phyloP scores from a whole-genome alignment of 2,888 invertebrate genomes.

The Diarsia rubi region DNA sequence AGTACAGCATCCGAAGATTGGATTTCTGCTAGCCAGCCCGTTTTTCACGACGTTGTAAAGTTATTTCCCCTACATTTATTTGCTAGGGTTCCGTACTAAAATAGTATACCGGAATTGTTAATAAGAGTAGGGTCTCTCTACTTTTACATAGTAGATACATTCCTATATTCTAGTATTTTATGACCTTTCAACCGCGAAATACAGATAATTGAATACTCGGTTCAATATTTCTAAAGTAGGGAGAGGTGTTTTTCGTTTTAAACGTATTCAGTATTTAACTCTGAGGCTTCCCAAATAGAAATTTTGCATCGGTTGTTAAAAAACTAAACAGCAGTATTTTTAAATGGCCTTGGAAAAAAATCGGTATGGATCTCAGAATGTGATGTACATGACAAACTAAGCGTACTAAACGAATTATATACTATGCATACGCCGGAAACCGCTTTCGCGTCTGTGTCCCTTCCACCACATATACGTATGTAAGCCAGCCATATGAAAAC shows the following conservation, averaged over 20 bases:
- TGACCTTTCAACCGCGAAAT: not conserved
- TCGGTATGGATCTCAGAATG: too few species aligned
- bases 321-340: too few species aligned
- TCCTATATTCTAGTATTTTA: slow-evolving; percentile 1
- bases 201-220: slow-evolving; percentile 4
- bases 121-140: not conserved
- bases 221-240: not conserved
- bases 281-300: too few species aligned
- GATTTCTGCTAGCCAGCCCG: slow-evolving; percentile 15
- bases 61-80: slow-evolving; percentile 24
- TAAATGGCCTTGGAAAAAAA: too few species aligned
- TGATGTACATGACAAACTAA: too few species aligned
- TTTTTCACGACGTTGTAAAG: slow-evolving; percentile 29
- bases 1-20: slow-evolving; percentile 13
- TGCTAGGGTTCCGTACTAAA: slow-evolving; percentile 23
- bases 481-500: not conserved
- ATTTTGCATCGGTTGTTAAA: too few species aligned
- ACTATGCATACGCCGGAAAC: too few species aligned
- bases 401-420: too few species aligned
- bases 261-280: too few species aligned
- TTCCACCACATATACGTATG: not conserved
- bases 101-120: slow-evolving; percentile 5
- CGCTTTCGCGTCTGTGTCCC: too few species aligned
- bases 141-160: not conserved
- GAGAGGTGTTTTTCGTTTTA: too few species aligned